Conservation (phyloP, 2,888 invertebrate species). For the Hirudinaria manillensis region DNA sequence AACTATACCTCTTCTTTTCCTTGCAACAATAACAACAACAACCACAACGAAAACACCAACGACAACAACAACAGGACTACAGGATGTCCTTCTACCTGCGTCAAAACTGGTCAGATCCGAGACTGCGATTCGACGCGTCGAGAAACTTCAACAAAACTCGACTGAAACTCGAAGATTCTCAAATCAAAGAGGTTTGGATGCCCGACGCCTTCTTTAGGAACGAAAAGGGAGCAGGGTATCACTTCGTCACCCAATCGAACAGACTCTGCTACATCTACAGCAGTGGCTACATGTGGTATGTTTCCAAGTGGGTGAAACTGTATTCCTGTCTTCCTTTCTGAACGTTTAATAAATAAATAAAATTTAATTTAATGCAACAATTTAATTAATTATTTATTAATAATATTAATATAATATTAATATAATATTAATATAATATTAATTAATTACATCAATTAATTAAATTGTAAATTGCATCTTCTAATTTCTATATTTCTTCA, state of each 20-base stretch:
- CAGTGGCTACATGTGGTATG: slow-evolving; percentile 34
- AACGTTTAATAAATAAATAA: too few relatives aligned
- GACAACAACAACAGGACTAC: slow-evolving; percentile 65
- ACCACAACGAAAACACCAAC: background rate
- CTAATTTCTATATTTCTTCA: too few relatives aligned
- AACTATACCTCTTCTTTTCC: background rate
- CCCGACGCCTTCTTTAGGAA: slow-evolving; percentile 37
- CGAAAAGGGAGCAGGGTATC: slow-evolving; percentile 36
- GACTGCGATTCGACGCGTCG: slow-evolving; percentile 56
- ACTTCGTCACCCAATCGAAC: slow-evolving; percentile 32
- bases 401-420: too few relatives aligned
- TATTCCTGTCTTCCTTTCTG: too few relatives aligned
- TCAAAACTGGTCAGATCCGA: slow-evolving; percentile 84
- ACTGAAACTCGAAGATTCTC: slow-evolving; percentile 33
- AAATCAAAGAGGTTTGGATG: slow-evolving; percentile 33
- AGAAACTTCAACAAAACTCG: slow-evolving; percentile 24
- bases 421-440: too few relatives aligned
- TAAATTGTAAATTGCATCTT: too few relatives aligned
- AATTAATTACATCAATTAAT: too few relatives aligned
- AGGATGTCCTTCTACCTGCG: slow-evolving; percentile 89
- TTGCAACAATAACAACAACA: background rate
- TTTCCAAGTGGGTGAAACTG: slow-evolving; percentile 34
- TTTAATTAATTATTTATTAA: too few relatives aligned
- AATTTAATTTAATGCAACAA: too few relatives aligned
- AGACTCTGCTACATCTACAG: slow-evolving; percentile 31